Conservation (phyloP, 2,797 vertebrate genomes). For the Myotis findleyi region DNA sequence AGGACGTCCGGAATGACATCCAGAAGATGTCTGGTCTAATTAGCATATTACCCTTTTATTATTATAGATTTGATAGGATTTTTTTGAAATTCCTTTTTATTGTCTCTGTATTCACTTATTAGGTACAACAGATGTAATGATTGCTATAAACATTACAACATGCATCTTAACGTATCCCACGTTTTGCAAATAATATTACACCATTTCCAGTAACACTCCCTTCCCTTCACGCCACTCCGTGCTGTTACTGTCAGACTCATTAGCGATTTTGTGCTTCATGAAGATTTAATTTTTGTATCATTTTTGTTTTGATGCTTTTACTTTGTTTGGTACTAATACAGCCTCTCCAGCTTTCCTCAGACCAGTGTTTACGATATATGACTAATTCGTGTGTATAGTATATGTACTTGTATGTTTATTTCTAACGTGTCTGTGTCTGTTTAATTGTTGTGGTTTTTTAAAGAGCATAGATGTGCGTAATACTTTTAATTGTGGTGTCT, state of each 20-base stretch:
- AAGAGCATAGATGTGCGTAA: not conserved
- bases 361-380: not conserved
- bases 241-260: not conserved
- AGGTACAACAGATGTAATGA: not conserved
- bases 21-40: no score
- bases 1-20: no score
- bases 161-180: not conserved
- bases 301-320: not conserved
- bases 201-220: not conserved
- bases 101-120: not conserved
- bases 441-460: not conserved
- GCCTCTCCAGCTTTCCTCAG: not conserved
- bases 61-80: not conserved
- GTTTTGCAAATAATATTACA: not conserved
- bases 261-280: not conserved
- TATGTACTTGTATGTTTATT: not conserved
- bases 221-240: not conserved
- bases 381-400: not conserved
- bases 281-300: not conserved
- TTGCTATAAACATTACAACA: not conserved
- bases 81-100: not conserved
- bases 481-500: not conserved
- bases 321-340: not conserved
- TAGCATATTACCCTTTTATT: no score
- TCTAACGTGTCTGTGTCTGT: not conserved